Evolutionary conservation across 2,113 vertebrate genomes (phyloP).

Genomic region (Hypocryptadius cinnamomeus): DNA sequence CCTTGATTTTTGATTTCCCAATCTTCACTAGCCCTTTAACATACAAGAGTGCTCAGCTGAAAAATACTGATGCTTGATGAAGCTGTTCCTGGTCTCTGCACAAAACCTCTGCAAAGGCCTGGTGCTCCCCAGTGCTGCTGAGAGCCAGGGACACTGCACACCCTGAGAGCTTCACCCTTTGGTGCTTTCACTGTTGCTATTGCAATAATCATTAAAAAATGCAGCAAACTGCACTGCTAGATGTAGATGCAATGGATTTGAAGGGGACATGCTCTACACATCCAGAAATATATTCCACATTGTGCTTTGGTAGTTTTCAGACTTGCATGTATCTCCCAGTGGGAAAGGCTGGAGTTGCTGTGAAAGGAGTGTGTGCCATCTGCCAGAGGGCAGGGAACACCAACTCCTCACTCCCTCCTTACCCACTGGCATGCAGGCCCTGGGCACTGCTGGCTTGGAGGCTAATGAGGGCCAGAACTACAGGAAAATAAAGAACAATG

Average conservation of each 20-base stretch:
- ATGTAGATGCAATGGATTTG: not conserved
- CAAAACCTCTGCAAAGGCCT: not conserved
- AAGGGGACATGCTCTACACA: not conserved
- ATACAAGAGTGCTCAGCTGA: not conserved
- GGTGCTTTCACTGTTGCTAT: not conserved
- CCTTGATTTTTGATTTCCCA: not conserved
- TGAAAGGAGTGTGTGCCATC: not conserved
- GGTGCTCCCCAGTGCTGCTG: not conserved
- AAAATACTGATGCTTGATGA: rapidly evolving
- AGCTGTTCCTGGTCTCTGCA: not conserved
- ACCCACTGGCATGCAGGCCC: not conserved
- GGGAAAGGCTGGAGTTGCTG: not conserved
- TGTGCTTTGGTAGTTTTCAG: not conserved
- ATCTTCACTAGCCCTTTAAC: not conserved
- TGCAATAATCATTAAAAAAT: not conserved
- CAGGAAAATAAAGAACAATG: not conserved
- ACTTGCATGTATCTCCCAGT: rapidly evolving
- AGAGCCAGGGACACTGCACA: not conserved
- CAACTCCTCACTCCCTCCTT: not conserved
- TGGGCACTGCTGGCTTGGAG: not conserved
- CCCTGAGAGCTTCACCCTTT: not conserved
- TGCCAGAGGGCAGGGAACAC: not conserved
- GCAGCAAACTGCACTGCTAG: not conserved
- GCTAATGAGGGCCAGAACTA: not conserved
- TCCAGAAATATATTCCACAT: not conserved